Conservation (phyloP, 2,888 invertebrate genomes). For the Papilio gigon region DNA sequence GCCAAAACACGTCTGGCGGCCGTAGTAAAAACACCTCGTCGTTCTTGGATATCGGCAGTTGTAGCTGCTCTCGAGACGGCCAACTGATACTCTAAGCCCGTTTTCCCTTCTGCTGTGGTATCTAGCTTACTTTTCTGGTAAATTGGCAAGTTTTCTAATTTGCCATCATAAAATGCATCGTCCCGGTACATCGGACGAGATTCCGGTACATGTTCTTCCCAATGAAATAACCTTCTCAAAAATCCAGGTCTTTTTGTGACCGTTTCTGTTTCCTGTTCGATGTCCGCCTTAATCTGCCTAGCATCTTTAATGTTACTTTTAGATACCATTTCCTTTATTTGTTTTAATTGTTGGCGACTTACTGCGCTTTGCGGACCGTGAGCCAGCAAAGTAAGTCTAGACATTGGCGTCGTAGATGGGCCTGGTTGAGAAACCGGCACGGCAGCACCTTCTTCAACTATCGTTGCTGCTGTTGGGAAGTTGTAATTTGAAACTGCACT, state of each 20-base stretch:
- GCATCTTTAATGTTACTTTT: conserved; percentile 56
- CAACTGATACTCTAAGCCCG: conserved; percentile 75
- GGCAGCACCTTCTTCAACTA: conserved; percentile 56
- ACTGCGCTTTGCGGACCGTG: conserved; percentile 61
- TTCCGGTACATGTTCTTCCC: conserved; percentile 68
- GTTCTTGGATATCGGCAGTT: conserved; percentile 65
- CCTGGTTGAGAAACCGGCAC: conserved; percentile 54
- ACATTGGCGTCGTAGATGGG: conserved; percentile 58
- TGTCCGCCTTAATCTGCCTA: conserved; percentile 53
- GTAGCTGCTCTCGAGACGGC: conserved; percentile 75
- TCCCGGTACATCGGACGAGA: conserved; percentile 75
- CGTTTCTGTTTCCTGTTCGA: conserved; percentile 51
- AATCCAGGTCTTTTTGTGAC: conserved; percentile 47
- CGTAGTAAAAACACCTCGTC: conserved; percentile 67
- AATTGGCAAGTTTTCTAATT: conserved; percentile 61
- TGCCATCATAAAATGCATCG: conserved; percentile 73
- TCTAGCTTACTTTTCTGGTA: conserved; percentile 71
- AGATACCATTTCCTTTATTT: conserved; percentile 68
- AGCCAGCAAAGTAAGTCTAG: conserved; percentile 64
- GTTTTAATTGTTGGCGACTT: conserved; percentile 64
- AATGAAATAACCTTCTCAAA: conserved; percentile 62
- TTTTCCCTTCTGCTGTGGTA: conserved; percentile 55
- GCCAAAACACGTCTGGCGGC: conserved; percentile 71
- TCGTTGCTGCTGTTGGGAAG: conserved; percentile 68
- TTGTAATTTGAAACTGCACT: conserved; percentile 59